These are phyloP conservation scores for Hirtodrosophila alboralis DNA, from an alignment of 2,888 invertebrate species.

Conservation along the genomic window DNA sequence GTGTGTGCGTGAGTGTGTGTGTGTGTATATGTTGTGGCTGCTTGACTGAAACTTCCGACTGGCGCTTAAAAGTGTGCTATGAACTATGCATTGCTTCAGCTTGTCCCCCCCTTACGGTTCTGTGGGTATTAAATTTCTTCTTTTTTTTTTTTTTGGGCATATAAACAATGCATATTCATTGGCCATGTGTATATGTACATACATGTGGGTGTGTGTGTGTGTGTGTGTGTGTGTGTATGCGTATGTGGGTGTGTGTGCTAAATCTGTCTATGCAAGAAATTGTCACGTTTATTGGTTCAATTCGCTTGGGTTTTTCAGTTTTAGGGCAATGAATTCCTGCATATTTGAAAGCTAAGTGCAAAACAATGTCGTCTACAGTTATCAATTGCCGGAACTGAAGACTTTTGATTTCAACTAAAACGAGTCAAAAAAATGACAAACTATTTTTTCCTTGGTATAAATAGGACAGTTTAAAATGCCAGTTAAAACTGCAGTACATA, in stretches of 20 bases:
- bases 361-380: slow-evolving; percentile 45
- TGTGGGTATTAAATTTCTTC: slow-evolving; percentile 36
- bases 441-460: too few relatives aligned
- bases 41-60: slow-evolving; percentile 56
- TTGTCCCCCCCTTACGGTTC: slow-evolving; percentile 8
- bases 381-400: slow-evolving; percentile 23
- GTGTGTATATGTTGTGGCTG: slow-evolving; percentile 30
- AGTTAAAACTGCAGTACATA: too few relatives aligned
- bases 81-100: slow-evolving; percentile 56
- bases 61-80: slow-evolving; percentile 60
- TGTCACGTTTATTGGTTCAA: slow-evolving; percentile 60
- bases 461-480: too few relatives aligned
- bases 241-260: slow-evolving; percentile 19
- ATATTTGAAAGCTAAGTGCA: slow-evolving; percentile 44
- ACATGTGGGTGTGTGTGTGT: slow-evolving; percentile 12
- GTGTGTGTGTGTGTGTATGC: slow-evolving; percentile 13
- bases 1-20: slow-evolving; percentile 9
- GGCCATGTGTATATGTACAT: slow-evolving; percentile 7
- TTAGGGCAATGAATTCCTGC: slow-evolving; percentile 46
- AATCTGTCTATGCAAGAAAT: slow-evolving; percentile 55
- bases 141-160: slow-evolving; percentile 5
- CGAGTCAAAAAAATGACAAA: neutral
- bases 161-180: slow-evolving; percentile 66
- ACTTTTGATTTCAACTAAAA: neutral
- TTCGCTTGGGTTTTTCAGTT: slow-evolving; percentile 29